phyloP scores from a whole-genome alignment of 2,113 vertebrate genomes.

The Symphodus melops region DNA sequence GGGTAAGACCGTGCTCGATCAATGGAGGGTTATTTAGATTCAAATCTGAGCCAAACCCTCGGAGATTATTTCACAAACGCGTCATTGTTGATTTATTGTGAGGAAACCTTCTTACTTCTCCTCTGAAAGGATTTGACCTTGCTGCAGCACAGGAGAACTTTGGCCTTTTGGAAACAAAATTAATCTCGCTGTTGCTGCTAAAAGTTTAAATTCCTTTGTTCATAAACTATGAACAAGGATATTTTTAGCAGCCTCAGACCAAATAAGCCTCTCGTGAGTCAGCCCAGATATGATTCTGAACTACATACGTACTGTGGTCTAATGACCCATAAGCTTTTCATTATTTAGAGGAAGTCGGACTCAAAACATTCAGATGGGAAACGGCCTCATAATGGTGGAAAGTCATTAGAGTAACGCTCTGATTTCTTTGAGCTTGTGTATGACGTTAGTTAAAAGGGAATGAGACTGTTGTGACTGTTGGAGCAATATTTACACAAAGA shows the following conservation, averaged over 20 bases:
- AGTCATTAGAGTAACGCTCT: conserved; percentile 21
- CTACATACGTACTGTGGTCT: conserved; percentile 1
- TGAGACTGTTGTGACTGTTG: conserved; percentile 54
- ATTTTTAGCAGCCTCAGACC: conserved; percentile 48
- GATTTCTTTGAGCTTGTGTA: conserved; percentile 48
- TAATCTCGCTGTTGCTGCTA: conserved; percentile 20
- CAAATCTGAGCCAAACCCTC: neutral
- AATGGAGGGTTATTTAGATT: neutral
- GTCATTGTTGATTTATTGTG: conserved; percentile 13
- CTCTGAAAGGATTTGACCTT: conserved; percentile 62
- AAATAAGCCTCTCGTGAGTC: conserved; percentile 27
- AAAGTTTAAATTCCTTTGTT: conserved; percentile 23
- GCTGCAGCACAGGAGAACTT: conserved; percentile 19
- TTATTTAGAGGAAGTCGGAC: conserved; percentile 55
- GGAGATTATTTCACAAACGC: conserved; percentile 12
- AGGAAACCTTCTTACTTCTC: neutral
- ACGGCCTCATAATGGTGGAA: conserved; percentile 17
- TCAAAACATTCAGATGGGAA: conserved; percentile 32
- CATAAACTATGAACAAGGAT: conserved; percentile 49
- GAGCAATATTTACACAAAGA: conserved; percentile 69
- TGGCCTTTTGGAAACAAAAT: conserved; percentile 41
- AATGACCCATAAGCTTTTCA: conserved; percentile 49
- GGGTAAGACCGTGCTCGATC: neutral
- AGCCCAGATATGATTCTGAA: conserved; percentile 20
- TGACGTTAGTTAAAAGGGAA: conserved; percentile 47